phyloP scores from a whole-genome alignment of 1,140 invertebrate species.

The Drosophila kanapiae region DNA sequence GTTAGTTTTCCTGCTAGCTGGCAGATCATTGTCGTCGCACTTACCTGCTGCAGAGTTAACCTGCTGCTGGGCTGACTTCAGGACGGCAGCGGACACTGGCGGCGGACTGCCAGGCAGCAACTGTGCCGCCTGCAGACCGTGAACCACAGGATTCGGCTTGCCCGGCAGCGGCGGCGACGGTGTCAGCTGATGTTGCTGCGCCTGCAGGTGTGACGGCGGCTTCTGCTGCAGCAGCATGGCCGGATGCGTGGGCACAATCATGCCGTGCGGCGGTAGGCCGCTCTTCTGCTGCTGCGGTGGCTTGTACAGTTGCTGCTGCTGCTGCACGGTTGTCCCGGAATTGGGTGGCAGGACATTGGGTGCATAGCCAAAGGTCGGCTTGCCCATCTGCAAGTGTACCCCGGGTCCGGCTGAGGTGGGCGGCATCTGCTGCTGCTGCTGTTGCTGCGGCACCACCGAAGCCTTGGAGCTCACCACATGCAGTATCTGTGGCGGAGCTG shows the following conservation, averaged over 20 bases:
- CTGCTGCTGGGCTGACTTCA: slow-evolving; percentile 74
- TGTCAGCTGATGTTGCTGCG: slow-evolving; percentile 71
- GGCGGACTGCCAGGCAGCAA: slow-evolving; percentile 88
- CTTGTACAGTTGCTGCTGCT: slow-evolving; percentile 61
- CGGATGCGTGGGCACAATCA: slow-evolving; percentile 61
- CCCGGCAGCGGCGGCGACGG: slow-evolving; percentile 63
- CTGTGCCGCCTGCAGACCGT: slow-evolving; percentile 77
- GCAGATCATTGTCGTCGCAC: background rate
- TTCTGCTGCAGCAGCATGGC: slow-evolving; percentile 72
- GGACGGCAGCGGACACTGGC: slow-evolving; percentile 83
- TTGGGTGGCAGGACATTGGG: slow-evolving; percentile 65
- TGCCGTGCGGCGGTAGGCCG: slow-evolving; percentile 52
- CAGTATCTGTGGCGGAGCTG: slow-evolving; percentile 62
- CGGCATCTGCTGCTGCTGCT: slow-evolving; percentile 44
- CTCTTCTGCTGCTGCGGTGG: slow-evolving; percentile 52
- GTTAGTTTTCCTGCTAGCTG: slow-evolving; percentile 10
- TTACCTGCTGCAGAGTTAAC: slow-evolving; percentile 59
- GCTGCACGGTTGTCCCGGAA: slow-evolving; percentile 53
- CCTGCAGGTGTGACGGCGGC: slow-evolving; percentile 62
- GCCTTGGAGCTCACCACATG: slow-evolving; percentile 82
- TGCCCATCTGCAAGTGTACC: slow-evolving; percentile 52
- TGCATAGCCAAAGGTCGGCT: slow-evolving; percentile 56
- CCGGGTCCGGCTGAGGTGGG: slow-evolving; percentile 22
- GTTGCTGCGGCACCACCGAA: slow-evolving; percentile 60
- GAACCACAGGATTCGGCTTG: slow-evolving; percentile 69